phyloP scores from a whole-genome alignment of 2,888 invertebrate genomes.

The Diploptera punctata region DNA sequence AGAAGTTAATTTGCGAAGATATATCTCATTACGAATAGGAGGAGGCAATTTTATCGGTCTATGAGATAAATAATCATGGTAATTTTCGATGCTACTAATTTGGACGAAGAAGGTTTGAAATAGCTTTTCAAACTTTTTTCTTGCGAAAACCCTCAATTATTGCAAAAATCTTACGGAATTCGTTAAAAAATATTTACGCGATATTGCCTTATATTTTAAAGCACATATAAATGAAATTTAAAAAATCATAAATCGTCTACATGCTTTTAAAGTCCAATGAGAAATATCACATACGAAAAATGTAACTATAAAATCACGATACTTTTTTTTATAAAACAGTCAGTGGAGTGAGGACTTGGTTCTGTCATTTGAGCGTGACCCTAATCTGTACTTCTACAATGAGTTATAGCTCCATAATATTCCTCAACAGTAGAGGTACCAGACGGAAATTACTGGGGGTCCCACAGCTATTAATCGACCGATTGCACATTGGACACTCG shows the following conservation, averaged over 20 bases:
- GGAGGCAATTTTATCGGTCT: no score
- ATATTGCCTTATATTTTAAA: no score
- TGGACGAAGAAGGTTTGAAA: no score
- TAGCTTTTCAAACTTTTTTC: no score
- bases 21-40: no score
- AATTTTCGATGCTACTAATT: no score
- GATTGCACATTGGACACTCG: slow-evolving; percentile 22
- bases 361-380: not conserved
- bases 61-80: no score
- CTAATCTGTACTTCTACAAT: not conserved
- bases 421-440: slow-evolving; percentile 9
- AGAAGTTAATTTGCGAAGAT: no score
- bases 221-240: no score
- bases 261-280: not conserved
- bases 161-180: no score
- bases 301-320: not conserved
- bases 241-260: not conserved
- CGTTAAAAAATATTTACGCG: no score
- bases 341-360: not conserved
- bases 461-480: slow-evolving; percentile 29
- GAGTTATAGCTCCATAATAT: slow-evolving; percentile 23
- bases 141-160: no score
- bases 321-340: not conserved
- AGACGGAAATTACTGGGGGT: not conserved
- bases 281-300: not conserved